A percentile compares a stretch with the other conserved stretches of the same genome.
Conservation (phyloP, 2,797 vertebrate genomes). For the Takifugu rubripes region DNA sequence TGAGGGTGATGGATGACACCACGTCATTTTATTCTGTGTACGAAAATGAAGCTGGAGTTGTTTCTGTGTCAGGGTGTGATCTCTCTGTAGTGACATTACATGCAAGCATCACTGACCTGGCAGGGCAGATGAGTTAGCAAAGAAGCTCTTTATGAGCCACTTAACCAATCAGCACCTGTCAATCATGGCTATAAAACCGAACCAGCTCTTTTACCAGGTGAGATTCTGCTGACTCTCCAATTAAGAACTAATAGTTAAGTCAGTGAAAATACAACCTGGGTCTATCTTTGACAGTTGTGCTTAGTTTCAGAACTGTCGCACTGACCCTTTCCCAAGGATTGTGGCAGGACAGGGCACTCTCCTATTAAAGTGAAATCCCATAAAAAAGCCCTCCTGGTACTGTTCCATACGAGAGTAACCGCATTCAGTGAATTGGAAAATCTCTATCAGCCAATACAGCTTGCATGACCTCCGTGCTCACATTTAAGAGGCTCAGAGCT, state of each 20-base stretch:
- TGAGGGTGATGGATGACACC: no score
- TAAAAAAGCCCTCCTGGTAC: background rate
- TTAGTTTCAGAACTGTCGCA: background rate
- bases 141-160: no score
- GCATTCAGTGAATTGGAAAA: slow-evolving; percentile 40
- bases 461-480: slow-evolving; percentile 40
- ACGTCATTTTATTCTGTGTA: background rate
- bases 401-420: background rate
- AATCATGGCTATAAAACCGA: no score
- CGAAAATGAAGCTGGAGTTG: background rate
- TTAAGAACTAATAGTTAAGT: no score
- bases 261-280: no score
- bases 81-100: no score
- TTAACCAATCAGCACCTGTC: no score
- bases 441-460: slow-evolving; percentile 37
- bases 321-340: background rate
- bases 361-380: slow-evolving; percentile 5
- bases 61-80: no score
- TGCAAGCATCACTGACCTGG: no score
- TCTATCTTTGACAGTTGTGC: background rate
- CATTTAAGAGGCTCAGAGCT: slow-evolving; percentile 31
- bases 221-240: no score
- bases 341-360: background rate
- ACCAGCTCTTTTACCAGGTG: no score
- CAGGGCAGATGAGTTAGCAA: no score